Base-by-base conservation (phyloP, 2,888 invertebrate genomes). In the Octonoba sinensis region DNA sequence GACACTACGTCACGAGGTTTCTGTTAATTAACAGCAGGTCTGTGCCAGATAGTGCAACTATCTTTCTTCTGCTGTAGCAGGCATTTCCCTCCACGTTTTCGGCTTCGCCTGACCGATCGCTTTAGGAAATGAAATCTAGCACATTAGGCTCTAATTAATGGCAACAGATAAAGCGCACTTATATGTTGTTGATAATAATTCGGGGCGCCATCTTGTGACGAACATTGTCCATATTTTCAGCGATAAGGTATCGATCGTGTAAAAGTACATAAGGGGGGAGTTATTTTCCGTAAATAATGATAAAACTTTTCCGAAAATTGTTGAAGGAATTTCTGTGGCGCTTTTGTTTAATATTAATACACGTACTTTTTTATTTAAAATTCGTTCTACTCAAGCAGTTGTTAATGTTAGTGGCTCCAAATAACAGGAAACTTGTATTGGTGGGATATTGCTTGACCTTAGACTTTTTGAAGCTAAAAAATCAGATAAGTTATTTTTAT, bases 121-220 rank as follows among this genome's bases (percentile, higher is more conserved):
- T 81, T 81, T 73, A 81, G 79, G 79, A 81, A 81, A 81, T 81
- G 79, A 81, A 81, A 81, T 81, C 79, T 73, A 36, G 36, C 79
- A 64, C 79, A 81, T 81, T 81, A 81, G 73, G 79, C 79, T 81
- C 74, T 81, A 81, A 81, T 81, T 81, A 81, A 81, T 81, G 79
- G 79, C 79, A 73, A 73, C 79, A 69, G 79, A 81, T 81, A 81
- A 81, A 67, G 73, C 20, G 73, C 66, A 44, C 71, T 81, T 73
- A 73, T 73, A 67, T 69, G 79, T 69, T 27, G 51, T 62, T 56
- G 79, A 81, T 81, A 81, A 81, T 81, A 36, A 36, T 36, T 36
- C 12, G 51, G 20, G 36, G n/a, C 16, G 57, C 20, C 51, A 51
- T 54, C 46, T 16, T 15, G 20, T 24, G 4, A 64, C 46, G 22